A percentile compares a stretch with the other conserved stretches of the same genome.
Evolutionary conservation across 1,140 invertebrate species (phyloP).

Genomic region (Ericerus pela): DNA sequence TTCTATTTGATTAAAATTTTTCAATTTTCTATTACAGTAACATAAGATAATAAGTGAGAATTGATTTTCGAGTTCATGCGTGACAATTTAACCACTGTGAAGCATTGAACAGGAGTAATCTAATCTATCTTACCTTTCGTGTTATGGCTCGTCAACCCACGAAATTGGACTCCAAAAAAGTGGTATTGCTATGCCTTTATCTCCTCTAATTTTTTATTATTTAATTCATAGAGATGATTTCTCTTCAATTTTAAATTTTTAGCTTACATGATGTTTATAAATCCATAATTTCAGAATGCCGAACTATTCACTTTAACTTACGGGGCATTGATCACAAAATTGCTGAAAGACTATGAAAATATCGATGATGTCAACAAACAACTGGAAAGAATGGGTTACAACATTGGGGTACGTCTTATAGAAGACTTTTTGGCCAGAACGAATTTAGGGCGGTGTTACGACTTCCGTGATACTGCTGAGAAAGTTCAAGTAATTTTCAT

Average conservation of each 20-base stretch:
- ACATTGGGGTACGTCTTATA: conserved; percentile 92
- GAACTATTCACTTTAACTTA: conserved; percentile 96
- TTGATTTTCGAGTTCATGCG: no score
- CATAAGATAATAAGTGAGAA: no score
- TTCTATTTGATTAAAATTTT: no score
- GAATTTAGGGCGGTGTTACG: conserved; percentile 74
- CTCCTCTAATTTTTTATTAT: neutral
- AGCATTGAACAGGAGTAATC: no score
- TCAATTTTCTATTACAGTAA: no score
- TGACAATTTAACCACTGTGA: no score
- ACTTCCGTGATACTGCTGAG: conserved; percentile 93
- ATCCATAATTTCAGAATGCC: conserved; percentile 58
- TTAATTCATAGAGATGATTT: neutral
- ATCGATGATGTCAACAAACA: conserved; percentile 93
- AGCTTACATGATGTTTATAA: conserved; percentile 12
- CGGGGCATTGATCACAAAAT: conserved; percentile 89
- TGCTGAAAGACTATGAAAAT: conserved; percentile 95
- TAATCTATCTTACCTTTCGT: no score
- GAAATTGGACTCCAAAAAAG: neutral
- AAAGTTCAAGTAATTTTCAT: conserved; percentile 59
- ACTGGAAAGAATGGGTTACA: conserved; percentile 86
- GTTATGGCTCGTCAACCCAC: neutral
- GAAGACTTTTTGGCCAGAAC: conserved; percentile 95
- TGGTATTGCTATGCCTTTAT: neutral
- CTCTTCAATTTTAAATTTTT: neutral